Evolutionary conservation across 2,113 vertebrate genomes (phyloP).

Genomic region (Crotalus tigris): DNA sequence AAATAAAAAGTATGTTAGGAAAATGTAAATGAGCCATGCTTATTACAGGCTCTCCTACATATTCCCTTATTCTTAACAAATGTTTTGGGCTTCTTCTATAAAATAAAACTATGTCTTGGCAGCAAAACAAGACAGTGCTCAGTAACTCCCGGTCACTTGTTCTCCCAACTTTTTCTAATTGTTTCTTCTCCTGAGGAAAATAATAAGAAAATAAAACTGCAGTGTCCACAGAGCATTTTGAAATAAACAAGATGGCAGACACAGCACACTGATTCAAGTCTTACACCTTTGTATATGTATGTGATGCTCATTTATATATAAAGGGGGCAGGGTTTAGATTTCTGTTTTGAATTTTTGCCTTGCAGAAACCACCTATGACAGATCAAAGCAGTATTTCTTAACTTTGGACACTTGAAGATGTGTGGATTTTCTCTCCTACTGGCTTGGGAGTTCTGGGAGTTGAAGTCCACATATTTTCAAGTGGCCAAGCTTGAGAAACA

Average conservation of each 20-base stretch:
- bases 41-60: background rate
- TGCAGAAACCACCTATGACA: background rate
- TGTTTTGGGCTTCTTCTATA: background rate
- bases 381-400: background rate
- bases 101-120: background rate
- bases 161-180: background rate
- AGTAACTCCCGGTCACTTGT: background rate
- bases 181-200: background rate
- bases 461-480: background rate
- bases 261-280: background rate
- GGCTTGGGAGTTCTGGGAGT: background rate
- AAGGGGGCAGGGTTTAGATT: background rate
- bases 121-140: background rate
- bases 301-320: background rate
- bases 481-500: background rate
- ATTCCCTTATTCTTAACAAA: background rate
- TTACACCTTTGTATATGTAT: background rate
- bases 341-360: background rate
- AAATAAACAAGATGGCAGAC: background rate
- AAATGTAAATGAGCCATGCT: background rate
- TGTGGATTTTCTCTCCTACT: background rate
- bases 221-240: background rate
- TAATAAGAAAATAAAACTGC: background rate
- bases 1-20: background rate
- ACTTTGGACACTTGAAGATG: background rate